phyloP scores from a whole-genome alignment of 2,797 vertebrate genomes.

The Spinus pinus region DNA sequence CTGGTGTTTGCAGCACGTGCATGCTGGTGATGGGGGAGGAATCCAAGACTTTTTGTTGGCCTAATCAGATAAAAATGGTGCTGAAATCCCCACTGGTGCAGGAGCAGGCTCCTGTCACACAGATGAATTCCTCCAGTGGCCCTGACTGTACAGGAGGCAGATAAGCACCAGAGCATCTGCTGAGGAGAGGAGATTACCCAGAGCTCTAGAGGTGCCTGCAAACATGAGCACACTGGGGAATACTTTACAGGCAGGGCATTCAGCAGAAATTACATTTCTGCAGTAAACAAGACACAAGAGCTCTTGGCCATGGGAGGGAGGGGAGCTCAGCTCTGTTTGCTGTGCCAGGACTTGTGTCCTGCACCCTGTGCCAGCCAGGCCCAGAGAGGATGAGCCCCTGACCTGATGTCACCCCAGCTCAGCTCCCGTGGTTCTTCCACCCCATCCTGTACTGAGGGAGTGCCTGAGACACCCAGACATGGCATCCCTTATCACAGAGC shows the following conservation, averaged over 20 bases:
- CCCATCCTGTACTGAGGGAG: accelerated
- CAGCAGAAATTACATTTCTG: not conserved
- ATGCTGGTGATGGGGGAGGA: not conserved
- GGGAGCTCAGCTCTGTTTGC: not conserved
- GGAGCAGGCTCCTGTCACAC: accelerated
- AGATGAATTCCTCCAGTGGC: not conserved
- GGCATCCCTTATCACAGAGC: not conserved
- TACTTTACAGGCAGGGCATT: not conserved
- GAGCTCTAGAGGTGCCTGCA: not conserved
- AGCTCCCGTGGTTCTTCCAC: accelerated
- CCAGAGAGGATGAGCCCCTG: not conserved
- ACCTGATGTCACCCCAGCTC: not conserved
- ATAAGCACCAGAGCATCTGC: not conserved
- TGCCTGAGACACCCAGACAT: accelerated
- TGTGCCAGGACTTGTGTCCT: not conserved
- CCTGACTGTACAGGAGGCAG: not conserved
- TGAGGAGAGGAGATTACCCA: not conserved
- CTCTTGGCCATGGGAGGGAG: not conserved
- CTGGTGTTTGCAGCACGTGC: not conserved
- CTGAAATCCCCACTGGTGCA: not conserved
- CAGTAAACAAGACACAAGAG: not conserved
- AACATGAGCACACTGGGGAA: not conserved
- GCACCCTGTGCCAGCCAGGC: not conserved
- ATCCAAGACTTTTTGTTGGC: not conserved
- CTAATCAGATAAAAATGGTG: not conserved